phyloP scores from a whole-genome alignment of 2,888 invertebrate species.

The Argyresthia goedartella region DNA sequence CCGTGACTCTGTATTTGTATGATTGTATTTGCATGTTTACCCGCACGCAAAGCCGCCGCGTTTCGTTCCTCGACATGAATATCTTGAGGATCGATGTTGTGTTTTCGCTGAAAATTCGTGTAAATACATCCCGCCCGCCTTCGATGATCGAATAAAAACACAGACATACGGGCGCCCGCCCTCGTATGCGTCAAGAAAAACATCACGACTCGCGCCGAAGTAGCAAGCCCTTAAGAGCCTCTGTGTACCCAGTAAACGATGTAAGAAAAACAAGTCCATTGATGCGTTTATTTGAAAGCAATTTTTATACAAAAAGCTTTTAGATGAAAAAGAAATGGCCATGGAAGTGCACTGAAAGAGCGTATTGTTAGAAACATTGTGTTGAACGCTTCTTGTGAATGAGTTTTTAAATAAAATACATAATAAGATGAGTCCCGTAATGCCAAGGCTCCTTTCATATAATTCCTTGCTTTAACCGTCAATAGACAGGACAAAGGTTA shows the following conservation, averaged over 20 bases:
- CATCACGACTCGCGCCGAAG: slow-evolving; percentile 16
- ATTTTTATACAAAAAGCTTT: background rate
- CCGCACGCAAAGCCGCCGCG: no score
- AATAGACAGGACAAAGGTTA: no score
- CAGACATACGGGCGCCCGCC: background rate
- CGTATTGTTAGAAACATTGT: no score
- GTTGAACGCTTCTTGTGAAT: no score
- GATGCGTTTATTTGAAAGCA: slow-evolving; percentile 12
- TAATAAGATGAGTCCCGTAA: no score
- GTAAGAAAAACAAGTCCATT: slow-evolving; percentile 33
- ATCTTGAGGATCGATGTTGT: background rate
- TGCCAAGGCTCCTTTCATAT: no score
- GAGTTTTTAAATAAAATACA: no score
- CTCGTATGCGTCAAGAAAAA: slow-evolving; percentile 33
- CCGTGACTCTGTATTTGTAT: no score
- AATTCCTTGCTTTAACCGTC: no score
- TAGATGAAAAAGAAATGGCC: background rate
- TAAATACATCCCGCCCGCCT: slow-evolving; percentile 1
- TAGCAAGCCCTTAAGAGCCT: slow-evolving; percentile 17
- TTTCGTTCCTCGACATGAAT: background rate
- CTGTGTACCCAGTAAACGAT: slow-evolving; percentile 19
- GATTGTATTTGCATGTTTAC: no score
- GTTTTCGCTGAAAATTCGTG: slow-evolving; percentile 4
- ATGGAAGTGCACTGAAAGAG: no score
- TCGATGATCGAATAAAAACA: slow-evolving; percentile 6